Percentiles rank a stretch among this genome's conserved stretches.
These are phyloP conservation scores for Caenorhabditis sp. DNA, from an alignment of 2,888 invertebrate genomes.

Conservation along the genomic window DNA sequence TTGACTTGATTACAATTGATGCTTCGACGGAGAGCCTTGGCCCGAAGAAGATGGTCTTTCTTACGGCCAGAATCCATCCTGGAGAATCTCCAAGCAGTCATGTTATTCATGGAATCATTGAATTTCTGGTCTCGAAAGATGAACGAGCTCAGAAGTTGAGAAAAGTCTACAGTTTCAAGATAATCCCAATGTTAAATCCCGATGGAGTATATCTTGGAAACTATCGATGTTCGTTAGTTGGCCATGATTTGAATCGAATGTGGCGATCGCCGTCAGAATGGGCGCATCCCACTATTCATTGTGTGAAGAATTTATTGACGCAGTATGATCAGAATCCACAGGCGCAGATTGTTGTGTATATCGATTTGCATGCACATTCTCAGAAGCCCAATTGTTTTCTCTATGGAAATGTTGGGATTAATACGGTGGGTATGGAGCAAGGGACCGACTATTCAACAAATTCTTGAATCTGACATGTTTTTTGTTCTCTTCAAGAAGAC, in stretches of 20 bases:
- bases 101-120: slow-evolving; percentile 86
- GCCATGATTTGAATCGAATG: slow-evolving; percentile 89
- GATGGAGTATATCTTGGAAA: slow-evolving; percentile 81
- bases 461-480: no score
- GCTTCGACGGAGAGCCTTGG: slow-evolving; percentile 76
- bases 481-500: no score
- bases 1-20: slow-evolving; percentile 81
- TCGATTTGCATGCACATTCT: slow-evolving; percentile 92
- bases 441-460: no score
- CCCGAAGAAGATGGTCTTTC: slow-evolving; percentile 78
- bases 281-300: slow-evolving; percentile 89
- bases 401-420: slow-evolving; percentile 80
- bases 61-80: slow-evolving; percentile 88
- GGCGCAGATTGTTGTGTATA: slow-evolving; percentile 86
- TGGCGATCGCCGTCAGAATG: slow-evolving; percentile 87
- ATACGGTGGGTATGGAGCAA: no score
- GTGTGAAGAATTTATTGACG: slow-evolving; percentile 82
- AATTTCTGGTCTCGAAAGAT: slow-evolving; percentile 87
- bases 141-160: slow-evolving; percentile 79
- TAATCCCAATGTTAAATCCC: slow-evolving; percentile 95
- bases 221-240: slow-evolving; percentile 80
- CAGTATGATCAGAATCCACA: slow-evolving; percentile 82
- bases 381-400: slow-evolving; percentile 91
- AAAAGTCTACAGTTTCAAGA: slow-evolving; percentile 80
- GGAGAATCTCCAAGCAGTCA: slow-evolving; percentile 93